These are phyloP conservation scores for Oscheius onirici DNA, from an alignment of 2,888 invertebrate genomes.

Conservation along the genomic window DNA sequence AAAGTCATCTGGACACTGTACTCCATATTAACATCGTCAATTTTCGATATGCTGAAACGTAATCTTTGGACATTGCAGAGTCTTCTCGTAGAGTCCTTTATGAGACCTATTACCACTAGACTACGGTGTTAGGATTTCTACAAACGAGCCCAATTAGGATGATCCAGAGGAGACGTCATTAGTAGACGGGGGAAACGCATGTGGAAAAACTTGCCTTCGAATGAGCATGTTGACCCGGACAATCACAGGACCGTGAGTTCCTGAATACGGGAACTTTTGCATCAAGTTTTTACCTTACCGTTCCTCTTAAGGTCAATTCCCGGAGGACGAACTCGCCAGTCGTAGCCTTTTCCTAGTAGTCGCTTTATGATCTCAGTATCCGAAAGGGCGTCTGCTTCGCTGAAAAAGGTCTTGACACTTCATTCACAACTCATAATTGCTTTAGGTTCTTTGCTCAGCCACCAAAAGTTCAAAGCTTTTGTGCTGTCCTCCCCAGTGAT, in stretches of 20 bases:
- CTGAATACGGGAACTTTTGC: slow-evolving; percentile 31
- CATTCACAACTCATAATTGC: too few relatives aligned
- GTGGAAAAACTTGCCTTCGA: slow-evolving; percentile 49
- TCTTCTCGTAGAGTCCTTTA: background rate
- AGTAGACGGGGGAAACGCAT: slow-evolving; percentile 20
- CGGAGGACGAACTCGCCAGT: slow-evolving; percentile 70
- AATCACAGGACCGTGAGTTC: slow-evolving; percentile 66
- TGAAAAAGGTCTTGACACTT: slow-evolving; percentile 32
- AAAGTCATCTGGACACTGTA: slow-evolving; percentile 92
- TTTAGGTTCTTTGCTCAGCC: too few relatives aligned
- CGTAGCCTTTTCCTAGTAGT: slow-evolving; percentile 65
- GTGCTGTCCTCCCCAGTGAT: too few relatives aligned
- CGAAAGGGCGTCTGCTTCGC: slow-evolving; percentile 53
- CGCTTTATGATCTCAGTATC: slow-evolving; percentile 69
- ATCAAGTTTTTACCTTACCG: background rate
- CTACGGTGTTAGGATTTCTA: slow-evolving; percentile 28
- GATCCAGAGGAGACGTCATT: slow-evolving; percentile 14
- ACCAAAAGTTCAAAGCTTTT: too few relatives aligned
- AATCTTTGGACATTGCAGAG: too few relatives aligned
- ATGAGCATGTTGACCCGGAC: slow-evolving; percentile 70
- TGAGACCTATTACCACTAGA: slow-evolving; percentile 7
- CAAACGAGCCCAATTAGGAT: slow-evolving; percentile 31
- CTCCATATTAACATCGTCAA: slow-evolving; percentile 71
- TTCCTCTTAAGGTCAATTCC: slow-evolving; percentile 64
- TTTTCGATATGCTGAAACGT: slow-evolving; percentile 69